Evolutionary conservation across 35 echinoderm and acorn worm genomes (phyloP).

Genomic region (Lytechinus pictus): DNA sequence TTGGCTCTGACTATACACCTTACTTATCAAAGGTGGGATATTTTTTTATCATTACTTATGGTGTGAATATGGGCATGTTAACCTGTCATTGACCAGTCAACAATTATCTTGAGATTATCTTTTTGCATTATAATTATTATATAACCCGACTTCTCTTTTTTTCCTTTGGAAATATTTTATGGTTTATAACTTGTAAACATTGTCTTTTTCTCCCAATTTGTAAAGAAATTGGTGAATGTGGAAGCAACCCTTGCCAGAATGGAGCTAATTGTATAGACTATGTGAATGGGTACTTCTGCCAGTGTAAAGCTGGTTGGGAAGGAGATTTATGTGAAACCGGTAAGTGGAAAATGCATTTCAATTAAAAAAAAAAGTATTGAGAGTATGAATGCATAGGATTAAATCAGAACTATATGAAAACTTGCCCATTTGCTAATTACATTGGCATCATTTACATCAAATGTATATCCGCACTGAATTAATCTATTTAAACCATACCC

Average conservation of each 20-base stretch:
- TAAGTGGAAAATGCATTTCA: background rate
- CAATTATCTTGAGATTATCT: no score
- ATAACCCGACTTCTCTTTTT: background rate
- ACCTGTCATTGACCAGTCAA: no score
- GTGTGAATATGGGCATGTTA: no score
- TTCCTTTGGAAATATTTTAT: background rate
- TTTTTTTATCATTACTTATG: no score
- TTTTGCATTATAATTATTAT: no score
- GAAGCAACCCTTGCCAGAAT: slow-evolving; percentile 48
- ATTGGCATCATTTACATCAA: no score
- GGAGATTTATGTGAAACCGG: slow-evolving; percentile 66
- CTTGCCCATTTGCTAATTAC: background rate
- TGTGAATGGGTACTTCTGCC: slow-evolving; percentile 68
- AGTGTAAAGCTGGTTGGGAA: slow-evolving; percentile 73
- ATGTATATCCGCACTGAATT: no score
- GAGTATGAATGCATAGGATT: background rate
- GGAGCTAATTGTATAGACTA: slow-evolving; percentile 56
- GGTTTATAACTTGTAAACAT: background rate
- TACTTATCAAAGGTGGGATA: no score
- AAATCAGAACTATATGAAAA: background rate
- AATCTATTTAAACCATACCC: no score
- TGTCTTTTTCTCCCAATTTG: background rate
- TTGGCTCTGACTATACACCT: no score
- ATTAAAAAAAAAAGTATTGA: background rate
- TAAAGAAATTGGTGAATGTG: slow-evolving; percentile 50